Percentiles rank a stretch among this genome's conserved stretches.
Evolutionary conservation across 1,140 invertebrate genomes (phyloP).

Genomic region (Trachymyrmex septentrionalis): DNA sequence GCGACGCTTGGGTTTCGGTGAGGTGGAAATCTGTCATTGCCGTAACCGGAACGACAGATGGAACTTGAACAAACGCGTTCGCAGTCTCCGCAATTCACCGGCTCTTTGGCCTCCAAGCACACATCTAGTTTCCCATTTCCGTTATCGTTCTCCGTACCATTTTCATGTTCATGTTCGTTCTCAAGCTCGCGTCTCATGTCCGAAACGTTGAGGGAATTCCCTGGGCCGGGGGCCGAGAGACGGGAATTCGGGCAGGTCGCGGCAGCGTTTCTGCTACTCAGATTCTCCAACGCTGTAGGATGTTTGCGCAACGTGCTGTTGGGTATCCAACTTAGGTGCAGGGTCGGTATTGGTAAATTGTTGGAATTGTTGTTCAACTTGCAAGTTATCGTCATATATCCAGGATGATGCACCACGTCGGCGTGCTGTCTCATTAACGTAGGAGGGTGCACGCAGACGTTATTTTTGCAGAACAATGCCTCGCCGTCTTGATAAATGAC

Average conservation of each 20-base stretch:
- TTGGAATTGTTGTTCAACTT: slow-evolving; percentile 91
- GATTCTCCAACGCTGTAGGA: slow-evolving; percentile 91
- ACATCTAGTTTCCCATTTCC: slow-evolving; percentile 80
- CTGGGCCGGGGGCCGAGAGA: slow-evolving; percentile 66
- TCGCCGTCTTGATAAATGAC: slow-evolving; percentile 92
- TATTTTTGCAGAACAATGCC: slow-evolving; percentile 96
- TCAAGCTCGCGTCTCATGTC: slow-evolving; percentile 13
- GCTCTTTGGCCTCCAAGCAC: slow-evolving; percentile 84
- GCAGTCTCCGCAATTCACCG: slow-evolving; percentile 83
- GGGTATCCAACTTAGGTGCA: slow-evolving; percentile 97
- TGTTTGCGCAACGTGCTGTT: slow-evolving; percentile 96
- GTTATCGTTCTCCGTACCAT: slow-evolving; percentile 57
- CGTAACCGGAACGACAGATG: slow-evolving; percentile 62
- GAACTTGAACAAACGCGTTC: slow-evolving; percentile 83
- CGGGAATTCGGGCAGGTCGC: slow-evolving; percentile 26
- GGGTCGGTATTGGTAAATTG: slow-evolving; percentile 93
- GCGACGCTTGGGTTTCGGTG: not conserved
- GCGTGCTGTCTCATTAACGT: slow-evolving; percentile 92
- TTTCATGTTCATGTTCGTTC: slow-evolving; percentile 43
- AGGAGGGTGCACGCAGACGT: slow-evolving; percentile 98
- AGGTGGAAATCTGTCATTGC: not conserved
- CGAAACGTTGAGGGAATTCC: slow-evolving; percentile 13
- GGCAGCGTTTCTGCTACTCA: slow-evolving; percentile 73
- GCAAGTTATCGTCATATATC: slow-evolving; percentile 95
- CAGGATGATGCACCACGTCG: slow-evolving; percentile 95